Percentiles rank a stretch among this genome's conserved stretches.
phyloP scores from a whole-genome alignment of 2,113 vertebrate genomes.

The Talpa occidentalis region DNA sequence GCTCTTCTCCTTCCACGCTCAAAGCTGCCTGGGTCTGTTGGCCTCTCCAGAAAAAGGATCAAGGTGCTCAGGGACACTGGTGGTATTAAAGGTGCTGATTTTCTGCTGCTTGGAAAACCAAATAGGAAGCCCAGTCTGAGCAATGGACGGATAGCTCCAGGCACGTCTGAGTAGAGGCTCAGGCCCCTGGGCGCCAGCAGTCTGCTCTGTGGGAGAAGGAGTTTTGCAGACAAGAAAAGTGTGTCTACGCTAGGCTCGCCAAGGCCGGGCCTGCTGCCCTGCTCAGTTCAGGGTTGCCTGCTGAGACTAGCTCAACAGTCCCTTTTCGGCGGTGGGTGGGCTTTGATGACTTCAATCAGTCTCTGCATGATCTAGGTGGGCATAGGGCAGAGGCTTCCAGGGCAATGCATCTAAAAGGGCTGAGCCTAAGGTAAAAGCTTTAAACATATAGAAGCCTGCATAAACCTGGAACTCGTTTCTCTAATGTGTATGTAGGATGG shows the following conservation, averaged over 20 bases:
- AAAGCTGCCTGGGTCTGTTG: not conserved
- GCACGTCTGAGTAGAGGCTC: not conserved
- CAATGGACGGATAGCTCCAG: not conserved
- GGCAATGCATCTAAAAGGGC: not conserved
- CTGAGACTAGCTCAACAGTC: not conserved
- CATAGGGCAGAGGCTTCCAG: not conserved
- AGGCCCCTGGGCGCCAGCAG: not conserved
- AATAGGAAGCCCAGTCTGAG: not conserved
- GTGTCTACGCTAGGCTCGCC: not conserved
- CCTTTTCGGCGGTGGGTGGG: not conserved
- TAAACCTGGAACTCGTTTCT: slow-evolving; percentile 1
- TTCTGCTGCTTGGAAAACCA: not conserved
- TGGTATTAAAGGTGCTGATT: slow-evolving; percentile 2
- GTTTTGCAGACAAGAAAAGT: not conserved
- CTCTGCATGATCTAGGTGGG: not conserved
- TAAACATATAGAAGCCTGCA: not conserved
- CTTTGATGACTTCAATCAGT: not conserved
- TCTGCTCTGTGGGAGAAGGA: not conserved
- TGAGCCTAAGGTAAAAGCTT: slow-evolving; percentile 12
- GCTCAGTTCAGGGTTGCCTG: not conserved
- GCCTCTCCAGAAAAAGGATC: not conserved
- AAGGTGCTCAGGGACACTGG: not conserved
- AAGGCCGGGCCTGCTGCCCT: not conserved
- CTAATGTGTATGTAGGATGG: not conserved
- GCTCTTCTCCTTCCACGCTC: not conserved